These are phyloP conservation scores for Hyperoplus immaculatus DNA, from an alignment of 2,797 vertebrate genomes.

Conservation along the genomic window DNA sequence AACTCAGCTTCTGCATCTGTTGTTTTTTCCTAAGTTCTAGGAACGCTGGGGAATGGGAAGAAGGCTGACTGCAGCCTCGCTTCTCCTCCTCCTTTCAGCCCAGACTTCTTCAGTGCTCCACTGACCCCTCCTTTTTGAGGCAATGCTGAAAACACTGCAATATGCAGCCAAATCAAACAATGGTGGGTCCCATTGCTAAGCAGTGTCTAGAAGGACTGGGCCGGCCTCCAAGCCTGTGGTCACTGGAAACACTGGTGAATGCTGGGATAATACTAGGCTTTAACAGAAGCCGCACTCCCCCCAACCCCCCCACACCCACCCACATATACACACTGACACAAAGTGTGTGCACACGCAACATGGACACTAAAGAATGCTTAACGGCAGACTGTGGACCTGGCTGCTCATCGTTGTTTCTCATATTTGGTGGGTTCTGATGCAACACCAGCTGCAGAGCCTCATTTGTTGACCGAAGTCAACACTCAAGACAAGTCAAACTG, in stretches of 20 bases:
- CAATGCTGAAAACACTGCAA: conserved; percentile 84
- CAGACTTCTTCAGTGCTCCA: conserved; percentile 80
- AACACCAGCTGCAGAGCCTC: conserved; percentile 33
- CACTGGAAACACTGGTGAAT: conserved; percentile 80
- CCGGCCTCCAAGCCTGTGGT: conserved; percentile 84
- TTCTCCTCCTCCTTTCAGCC: conserved; percentile 63
- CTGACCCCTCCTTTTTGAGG: conserved; percentile 80
- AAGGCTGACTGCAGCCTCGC: conserved; percentile 75
- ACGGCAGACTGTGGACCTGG: conserved; percentile 24
- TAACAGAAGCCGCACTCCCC: conserved; percentile 67
- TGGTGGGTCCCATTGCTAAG: conserved; percentile 86
- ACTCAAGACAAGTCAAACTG: conserved; percentile 13
- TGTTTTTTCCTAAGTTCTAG: conserved; percentile 77
- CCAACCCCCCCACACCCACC: conserved; percentile 55
- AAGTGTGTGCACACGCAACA: conserved; percentile 24
- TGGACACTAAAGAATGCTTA: conserved; percentile 22
- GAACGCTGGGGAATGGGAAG: conserved; percentile 80
- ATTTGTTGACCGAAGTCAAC: conserved; percentile 34
- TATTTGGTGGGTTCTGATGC: conserved; percentile 46
- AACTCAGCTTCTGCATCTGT: conserved; percentile 64
- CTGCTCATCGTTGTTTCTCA: conserved; percentile 33
- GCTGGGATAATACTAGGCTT: conserved; percentile 81
- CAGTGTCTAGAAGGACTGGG: conserved; percentile 88
- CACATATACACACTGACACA: conserved; percentile 53
- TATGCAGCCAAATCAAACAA: conserved; percentile 86